Conservation (phyloP, 1,140 invertebrate species). For the Formica exsecta region DNA sequence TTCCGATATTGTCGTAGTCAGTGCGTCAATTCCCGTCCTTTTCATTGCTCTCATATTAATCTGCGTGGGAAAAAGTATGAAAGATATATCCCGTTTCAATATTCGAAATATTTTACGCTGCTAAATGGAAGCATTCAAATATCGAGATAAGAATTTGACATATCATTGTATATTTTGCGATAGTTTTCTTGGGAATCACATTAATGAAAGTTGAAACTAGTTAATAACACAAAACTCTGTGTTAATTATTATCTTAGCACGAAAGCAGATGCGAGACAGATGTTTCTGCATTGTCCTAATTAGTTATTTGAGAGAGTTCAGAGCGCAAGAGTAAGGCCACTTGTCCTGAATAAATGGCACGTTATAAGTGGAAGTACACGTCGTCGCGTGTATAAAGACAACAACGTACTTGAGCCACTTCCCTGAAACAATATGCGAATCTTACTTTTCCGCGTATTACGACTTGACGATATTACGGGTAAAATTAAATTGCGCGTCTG, state of each 20-base stretch:
- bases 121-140: neutral
- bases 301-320: slow-evolving; percentile 9
- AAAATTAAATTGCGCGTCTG: neutral
- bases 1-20: neutral
- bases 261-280: slow-evolving; percentile 35
- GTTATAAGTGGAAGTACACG: neutral
- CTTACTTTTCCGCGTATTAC: neutral
- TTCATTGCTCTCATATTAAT: neutral
- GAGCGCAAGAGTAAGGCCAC: neutral
- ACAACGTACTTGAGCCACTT: neutral
- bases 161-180: neutral
- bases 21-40: neutral
- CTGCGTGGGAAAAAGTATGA: neutral
- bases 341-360: slow-evolving; percentile 15
- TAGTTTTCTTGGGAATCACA: neutral
- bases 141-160: neutral
- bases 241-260: slow-evolving; percentile 22
- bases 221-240: slow-evolving; percentile 1
- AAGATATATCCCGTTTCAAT: neutral
- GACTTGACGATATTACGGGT: neutral
- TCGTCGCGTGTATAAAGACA: neutral
- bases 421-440: neutral
- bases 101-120: neutral
- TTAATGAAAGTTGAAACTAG: neutral
- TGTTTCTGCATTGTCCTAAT: slow-evolving; percentile 20